Percentiles rank a stretch among this genome's conserved stretches.
Conservation (phyloP, 2,113 vertebrate genomes). For the Gallinago paraguaiae region DNA sequence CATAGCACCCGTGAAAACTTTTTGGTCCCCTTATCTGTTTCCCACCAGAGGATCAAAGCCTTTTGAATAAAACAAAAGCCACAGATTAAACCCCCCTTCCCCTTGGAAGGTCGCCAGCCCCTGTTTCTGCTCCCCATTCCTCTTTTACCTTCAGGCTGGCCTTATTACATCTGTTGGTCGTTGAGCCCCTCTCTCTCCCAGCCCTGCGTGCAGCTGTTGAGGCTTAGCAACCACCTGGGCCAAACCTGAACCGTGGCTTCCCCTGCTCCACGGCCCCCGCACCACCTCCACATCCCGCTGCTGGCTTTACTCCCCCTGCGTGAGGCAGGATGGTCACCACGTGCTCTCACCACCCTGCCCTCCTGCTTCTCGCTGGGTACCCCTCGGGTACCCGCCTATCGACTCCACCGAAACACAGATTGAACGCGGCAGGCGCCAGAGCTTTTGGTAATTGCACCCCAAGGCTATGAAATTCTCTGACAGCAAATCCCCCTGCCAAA, state of each 20-base stretch:
- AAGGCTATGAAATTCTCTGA: conserved; percentile 20
- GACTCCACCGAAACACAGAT: neutral
- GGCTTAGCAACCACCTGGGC: neutral
- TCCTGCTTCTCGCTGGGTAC: neutral
- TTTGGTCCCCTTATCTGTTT: neutral
- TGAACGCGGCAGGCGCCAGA: neutral
- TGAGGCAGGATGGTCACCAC: neutral
- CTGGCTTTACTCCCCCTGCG: rapidly evolving
- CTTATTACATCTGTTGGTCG: neutral
- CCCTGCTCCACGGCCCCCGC: neutral
- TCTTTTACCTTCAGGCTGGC: neutral
- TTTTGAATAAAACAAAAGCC: neutral
- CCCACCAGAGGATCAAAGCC: neutral
- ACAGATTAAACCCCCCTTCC: neutral
- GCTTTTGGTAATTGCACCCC: conserved; percentile 27
- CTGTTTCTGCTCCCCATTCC: neutral
- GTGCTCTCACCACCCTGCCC: neutral
- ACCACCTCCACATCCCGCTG: neutral
- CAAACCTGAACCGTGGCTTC: neutral
- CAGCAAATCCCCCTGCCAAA: neutral
- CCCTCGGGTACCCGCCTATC: neutral
- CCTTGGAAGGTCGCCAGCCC: neutral
- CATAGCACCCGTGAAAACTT: neutral
- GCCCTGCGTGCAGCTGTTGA: neutral
- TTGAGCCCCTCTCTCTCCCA: neutral